Conservation (phyloP, 1,140 invertebrate genomes). For the Caenorhabditis elegans region WBcel235 BX284604.4:6365001-6365500, state of each 20-base stretch:
- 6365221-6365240: neutral
- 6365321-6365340: neutral
- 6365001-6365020: too few relatives aligned
- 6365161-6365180: too few relatives aligned
- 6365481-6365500: too few relatives aligned
- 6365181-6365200: too few relatives aligned
- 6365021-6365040: too few relatives aligned
- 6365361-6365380: neutral
- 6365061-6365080: too few relatives aligned
- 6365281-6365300: neutral
- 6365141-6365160: too few relatives aligned
- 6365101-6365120: too few relatives aligned
- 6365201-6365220: too few relatives aligned
- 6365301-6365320: neutral
- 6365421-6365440: constrained; percentile 12
- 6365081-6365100: too few relatives aligned
- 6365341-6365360: constrained; percentile 9
- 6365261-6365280: neutral
- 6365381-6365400: neutral
- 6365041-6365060: too few relatives aligned
- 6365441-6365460: neutral
- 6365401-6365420: constrained; percentile 9
- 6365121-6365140: too few relatives aligned
- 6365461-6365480: neutral
- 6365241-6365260: neutral